A percentile compares a stretch with the other conserved stretches of the same genome.
phyloP scores from a whole-genome alignment of 2,888 invertebrate species.

The Troides helena region DNA sequence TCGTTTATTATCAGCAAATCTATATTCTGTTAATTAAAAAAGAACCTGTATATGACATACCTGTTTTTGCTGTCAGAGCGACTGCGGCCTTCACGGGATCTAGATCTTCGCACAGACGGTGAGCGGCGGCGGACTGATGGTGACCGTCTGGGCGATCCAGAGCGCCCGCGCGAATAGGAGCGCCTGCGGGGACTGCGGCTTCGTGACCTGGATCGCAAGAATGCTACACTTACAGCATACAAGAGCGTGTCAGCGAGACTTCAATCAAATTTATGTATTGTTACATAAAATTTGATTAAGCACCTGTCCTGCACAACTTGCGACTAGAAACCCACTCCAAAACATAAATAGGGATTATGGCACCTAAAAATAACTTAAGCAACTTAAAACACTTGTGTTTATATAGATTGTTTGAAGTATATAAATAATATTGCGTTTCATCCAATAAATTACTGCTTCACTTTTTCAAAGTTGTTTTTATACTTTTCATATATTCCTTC shows the following conservation, averaged over 20 bases:
- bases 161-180: conserved; percentile 70
- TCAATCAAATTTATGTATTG: not conserved
- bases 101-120: conserved; percentile 65
- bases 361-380: not conserved
- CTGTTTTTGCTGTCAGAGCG: conserved; percentile 74
- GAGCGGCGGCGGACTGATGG: conserved; percentile 70
- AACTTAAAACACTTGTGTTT: not conserved
- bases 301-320: not conserved
- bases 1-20: too few relatives aligned
- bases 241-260: too few relatives aligned
- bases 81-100: conserved; percentile 70
- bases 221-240: too few relatives aligned
- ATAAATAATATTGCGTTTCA: too few relatives aligned
- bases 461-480: not conserved
- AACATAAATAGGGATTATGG: not conserved
- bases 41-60: conserved; percentile 39
- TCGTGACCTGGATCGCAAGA: conserved; percentile 55
- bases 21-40: too few relatives aligned
- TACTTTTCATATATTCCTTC: not conserved
- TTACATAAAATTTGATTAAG: conserved; percentile 2
- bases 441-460: too few relatives aligned
- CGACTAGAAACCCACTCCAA: not conserved
- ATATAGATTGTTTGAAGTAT: too few relatives aligned
- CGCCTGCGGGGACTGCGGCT: conserved; percentile 74
- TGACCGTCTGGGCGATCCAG: conserved; percentile 68